Base-by-base conservation (phyloP, 37 sponge, comb jelly and placozoan species). In the Tethya wilhelma region DNA sequence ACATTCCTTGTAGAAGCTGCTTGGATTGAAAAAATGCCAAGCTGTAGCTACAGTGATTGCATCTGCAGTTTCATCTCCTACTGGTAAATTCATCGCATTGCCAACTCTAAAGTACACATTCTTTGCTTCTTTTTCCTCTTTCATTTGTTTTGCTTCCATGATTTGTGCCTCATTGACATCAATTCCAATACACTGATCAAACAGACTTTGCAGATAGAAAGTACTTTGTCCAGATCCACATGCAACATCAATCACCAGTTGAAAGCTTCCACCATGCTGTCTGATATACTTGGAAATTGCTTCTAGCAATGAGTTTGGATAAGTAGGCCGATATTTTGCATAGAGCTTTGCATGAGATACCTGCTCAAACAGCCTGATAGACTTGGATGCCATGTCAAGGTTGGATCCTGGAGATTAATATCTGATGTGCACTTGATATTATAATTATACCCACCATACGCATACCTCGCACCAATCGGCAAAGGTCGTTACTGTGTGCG, bases 191-290 rank as follows among this genome's bases (percentile, higher is more conserved):
- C 62, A 64, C 2, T 53, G 60, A n/a, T 72, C 19, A 67, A 89
- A 93, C 33, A 28, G 12, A 2, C 69, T 63, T 0, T 62, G 30
- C 76, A 84, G 56, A 31, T 69, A 71, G 38, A 73, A 75, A 26
- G 84, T 90, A 59, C 91, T 80, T 67, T 93, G 94, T 33, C 94
- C 94, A 1, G 94, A 93, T 12, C 94, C 94, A 56, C 91, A 90
- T 17, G 71, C 94, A 0, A 90, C 87, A 49, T 93, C 94, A 23
- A 86, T 76, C 1, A 79, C 82, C 4, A 26, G 29, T 22, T 77
- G 76, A 38, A 67, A 57, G 5, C 65, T 63, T 11, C 78, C 77
- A 4, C 80, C 86, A 38, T 74, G 44, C 23, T 84, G 64, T 30
- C 42, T 56, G 38, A 82, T 70, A 34, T 83, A 93, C 26, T 22